These are phyloP conservation scores for Perccottus glenii DNA, from an alignment of 2,113 vertebrate genomes.

Conservation along the genomic window DNA sequence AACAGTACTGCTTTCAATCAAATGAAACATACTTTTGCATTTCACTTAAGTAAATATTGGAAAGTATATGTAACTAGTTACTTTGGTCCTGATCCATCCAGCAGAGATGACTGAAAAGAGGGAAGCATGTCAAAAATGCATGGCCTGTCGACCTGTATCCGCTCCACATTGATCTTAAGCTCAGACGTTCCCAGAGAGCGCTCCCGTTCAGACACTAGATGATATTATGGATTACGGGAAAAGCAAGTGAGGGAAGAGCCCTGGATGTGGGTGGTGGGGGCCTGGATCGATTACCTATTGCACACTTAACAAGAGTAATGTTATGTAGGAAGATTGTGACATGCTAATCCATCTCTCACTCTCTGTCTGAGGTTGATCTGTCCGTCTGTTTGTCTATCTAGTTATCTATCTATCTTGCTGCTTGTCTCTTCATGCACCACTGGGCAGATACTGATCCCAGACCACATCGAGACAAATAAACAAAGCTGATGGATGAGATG, in stretches of 20 bases:
- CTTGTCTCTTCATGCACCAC: constrained; percentile 13
- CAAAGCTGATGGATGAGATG: constrained; percentile 44
- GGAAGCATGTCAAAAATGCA: constrained; percentile 52
- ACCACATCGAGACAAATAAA: constrained; percentile 47
- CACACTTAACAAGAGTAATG: constrained; percentile 78
- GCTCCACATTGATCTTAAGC: constrained; percentile 64
- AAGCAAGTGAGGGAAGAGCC: constrained; percentile 56
- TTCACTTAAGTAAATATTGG: too few species aligned
- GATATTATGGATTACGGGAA: constrained; percentile 73
- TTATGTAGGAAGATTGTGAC: constrained; percentile 70
- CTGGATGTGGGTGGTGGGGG: constrained; percentile 52
- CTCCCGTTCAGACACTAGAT: constrained; percentile 52
- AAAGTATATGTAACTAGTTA: too few species aligned
- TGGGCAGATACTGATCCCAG: constrained; percentile 32
- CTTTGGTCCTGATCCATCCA: too few species aligned
- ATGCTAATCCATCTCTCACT: constrained; percentile 74
- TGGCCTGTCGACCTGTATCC: constrained; percentile 40
- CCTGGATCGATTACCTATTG: constrained; percentile 74
- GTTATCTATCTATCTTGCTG: constrained; percentile 17
- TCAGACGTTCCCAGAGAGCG: constrained; percentile 46
- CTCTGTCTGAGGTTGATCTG: constrained; percentile 35
- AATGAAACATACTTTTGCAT: too few species aligned
- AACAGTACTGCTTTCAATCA: too few species aligned
- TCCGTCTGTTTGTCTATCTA: constrained; percentile 21
- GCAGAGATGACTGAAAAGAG: constrained; percentile 39